Percentiles rank a stretch among this genome's conserved stretches.
Evolutionary conservation across 2,888 invertebrate genomes (phyloP).

Genomic region (Xylophagus ater): DNA sequence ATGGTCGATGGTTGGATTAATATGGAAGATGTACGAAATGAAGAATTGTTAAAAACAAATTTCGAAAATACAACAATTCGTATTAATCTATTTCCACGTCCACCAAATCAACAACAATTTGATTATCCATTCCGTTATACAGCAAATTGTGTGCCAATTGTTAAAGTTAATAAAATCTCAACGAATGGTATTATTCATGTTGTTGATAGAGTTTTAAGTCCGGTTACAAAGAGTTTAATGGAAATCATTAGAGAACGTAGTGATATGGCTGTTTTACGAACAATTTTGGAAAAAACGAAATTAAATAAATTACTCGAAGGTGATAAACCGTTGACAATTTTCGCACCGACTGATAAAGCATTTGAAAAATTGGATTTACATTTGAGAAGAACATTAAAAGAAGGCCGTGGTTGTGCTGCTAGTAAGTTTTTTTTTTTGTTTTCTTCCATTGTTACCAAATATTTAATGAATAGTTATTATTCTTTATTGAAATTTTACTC

Average conservation of each 20-base stretch:
- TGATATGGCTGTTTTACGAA: slow-evolving; percentile 46
- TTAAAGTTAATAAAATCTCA: slow-evolving; percentile 49
- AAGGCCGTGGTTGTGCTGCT: slow-evolving; percentile 47
- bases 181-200: slow-evolving; percentile 57
- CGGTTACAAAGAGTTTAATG: slow-evolving; percentile 44
- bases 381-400: slow-evolving; percentile 43
- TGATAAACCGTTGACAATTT: slow-evolving; percentile 47
- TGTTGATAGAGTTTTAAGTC: slow-evolving; percentile 47
- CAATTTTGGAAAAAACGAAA: slow-evolving; percentile 46
- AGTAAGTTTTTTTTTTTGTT: slow-evolving; percentile 45
- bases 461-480: too few species aligned
- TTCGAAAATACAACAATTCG: slow-evolving; percentile 33
- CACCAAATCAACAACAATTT: slow-evolving; percentile 28
- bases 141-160: slow-evolving; percentile 56
- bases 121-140: slow-evolving; percentile 39
- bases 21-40: slow-evolving; percentile 47
- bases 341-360: slow-evolving; percentile 56
- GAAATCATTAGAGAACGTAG: slow-evolving; percentile 48
- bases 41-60: slow-evolving; percentile 40
- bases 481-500: too few species aligned
- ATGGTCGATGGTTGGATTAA: slow-evolving; percentile 46
- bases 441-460: too few species aligned
- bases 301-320: slow-evolving; percentile 45
- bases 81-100: slow-evolving; percentile 27
- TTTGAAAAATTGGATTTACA: slow-evolving; percentile 48